Evolutionary conservation across 1,140 invertebrate species (phyloP).

Genomic region (Uloborus diversus): DNA sequence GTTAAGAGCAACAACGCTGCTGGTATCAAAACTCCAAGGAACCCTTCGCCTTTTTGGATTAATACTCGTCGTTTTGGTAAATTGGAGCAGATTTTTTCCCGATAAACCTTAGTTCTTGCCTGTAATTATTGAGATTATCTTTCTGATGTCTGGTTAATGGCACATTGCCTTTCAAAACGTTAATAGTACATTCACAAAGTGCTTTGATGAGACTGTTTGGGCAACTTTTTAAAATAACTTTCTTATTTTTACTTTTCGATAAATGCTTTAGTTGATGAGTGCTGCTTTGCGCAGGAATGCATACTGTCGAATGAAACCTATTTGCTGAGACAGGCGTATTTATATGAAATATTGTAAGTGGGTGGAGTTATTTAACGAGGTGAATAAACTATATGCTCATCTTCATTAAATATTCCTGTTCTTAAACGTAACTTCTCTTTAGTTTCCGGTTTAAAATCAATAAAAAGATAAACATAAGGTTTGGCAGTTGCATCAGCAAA

Average conservation of each 20-base stretch:
- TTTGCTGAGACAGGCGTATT: background rate
- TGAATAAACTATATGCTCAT: background rate
- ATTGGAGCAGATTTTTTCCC: background rate
- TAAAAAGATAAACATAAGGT: constrained; percentile 12
- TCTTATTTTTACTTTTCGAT: background rate
- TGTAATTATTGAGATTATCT: background rate
- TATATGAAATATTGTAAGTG: too few relatives aligned
- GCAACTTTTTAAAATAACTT: background rate
- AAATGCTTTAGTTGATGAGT: background rate
- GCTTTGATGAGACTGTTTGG: constrained; percentile 2
- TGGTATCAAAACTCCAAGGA: background rate
- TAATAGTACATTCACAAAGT: background rate
- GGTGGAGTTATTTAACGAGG: background rate
- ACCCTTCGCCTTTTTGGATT: background rate
- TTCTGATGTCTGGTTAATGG: background rate
- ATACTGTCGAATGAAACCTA: background rate
- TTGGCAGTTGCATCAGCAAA: background rate
- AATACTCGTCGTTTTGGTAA: background rate
- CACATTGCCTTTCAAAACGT: background rate
- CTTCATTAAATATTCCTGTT: constrained; percentile 1
- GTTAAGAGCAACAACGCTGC: background rate
- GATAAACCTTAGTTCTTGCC: background rate
- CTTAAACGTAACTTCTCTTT: background rate
- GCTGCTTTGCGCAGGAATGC: background rate
- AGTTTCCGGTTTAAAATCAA: constrained; percentile 1